These are phyloP conservation scores for Pollenia amentaria DNA, from an alignment of 2,888 invertebrate genomes.

Conservation along the genomic window DNA sequence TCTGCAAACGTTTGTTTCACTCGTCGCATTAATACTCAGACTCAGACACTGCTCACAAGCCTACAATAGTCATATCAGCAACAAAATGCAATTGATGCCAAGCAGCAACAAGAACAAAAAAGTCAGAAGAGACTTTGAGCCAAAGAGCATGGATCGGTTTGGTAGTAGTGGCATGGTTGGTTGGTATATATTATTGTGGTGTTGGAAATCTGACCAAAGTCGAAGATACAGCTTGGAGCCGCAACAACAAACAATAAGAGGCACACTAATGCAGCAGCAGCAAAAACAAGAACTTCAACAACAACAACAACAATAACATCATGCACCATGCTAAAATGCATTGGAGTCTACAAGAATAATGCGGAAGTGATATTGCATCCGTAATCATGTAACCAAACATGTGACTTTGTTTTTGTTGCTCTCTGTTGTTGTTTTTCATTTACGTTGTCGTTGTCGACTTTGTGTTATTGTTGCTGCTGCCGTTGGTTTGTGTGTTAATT, in stretches of 20 bases:
- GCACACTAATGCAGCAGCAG: constrained; percentile 48
- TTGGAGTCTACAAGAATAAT: constrained; percentile 74
- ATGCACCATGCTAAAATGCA: constrained; percentile 76
- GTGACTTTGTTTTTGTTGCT: constrained; percentile 70
- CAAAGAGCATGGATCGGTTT: constrained; percentile 50
- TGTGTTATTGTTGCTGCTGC: constrained; percentile 56
- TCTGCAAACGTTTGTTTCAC: constrained; percentile 49
- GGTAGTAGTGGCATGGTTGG: constrained; percentile 9
- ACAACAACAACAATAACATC: constrained; percentile 58
- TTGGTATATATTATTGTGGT: background rate
- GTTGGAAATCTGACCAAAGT: constrained; percentile 44
- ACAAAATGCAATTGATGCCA: constrained; percentile 62
- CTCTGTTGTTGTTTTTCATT: constrained; percentile 53
- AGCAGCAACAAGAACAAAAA: constrained; percentile 31
- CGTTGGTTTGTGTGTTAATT: constrained; percentile 62
- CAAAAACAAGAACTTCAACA: constrained; percentile 51
- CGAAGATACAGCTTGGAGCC: constrained; percentile 28
- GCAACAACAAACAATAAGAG: constrained; percentile 43
- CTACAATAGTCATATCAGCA: constrained; percentile 62
- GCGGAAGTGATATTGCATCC: constrained; percentile 75
- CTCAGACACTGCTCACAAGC: constrained; percentile 37
- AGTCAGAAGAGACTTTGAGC: constrained; percentile 45
- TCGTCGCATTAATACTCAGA: constrained; percentile 15
- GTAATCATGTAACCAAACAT: constrained; percentile 74
- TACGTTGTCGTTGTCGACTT: constrained; percentile 28